phyloP scores from a whole-genome alignment of 2,888 invertebrate species.

The Drosophila merina region DNA sequence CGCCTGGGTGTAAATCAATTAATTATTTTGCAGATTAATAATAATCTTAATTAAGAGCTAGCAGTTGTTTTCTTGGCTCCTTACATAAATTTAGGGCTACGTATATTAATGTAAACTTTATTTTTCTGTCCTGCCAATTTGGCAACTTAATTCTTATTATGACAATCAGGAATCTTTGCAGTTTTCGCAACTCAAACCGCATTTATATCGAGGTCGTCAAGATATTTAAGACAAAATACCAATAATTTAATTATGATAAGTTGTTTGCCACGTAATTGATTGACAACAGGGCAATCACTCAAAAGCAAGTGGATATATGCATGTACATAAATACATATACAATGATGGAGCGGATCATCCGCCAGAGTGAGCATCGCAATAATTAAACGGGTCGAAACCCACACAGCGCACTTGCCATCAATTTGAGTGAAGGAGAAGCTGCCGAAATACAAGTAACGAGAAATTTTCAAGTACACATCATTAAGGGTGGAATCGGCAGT shows the following conservation, averaged over 20 bases:
- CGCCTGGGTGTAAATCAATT: no score
- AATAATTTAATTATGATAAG: constrained; percentile 34
- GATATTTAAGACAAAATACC: not conserved
- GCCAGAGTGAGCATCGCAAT: constrained; percentile 54
- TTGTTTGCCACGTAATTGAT: constrained; percentile 55
- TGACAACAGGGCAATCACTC: constrained; percentile 58
- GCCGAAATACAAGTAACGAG: constrained; percentile 1
- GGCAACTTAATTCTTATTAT: no score
- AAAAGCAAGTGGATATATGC: constrained; percentile 36
- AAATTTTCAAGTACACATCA: constrained; percentile 35
- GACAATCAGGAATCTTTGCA: not conserved
- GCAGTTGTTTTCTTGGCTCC: no score
- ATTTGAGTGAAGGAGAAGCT: constrained; percentile 24
- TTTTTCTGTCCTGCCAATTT: no score
- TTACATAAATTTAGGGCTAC: no score
- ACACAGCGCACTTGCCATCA: not conserved
- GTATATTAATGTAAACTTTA: no score
- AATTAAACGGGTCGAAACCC: constrained; percentile 49
- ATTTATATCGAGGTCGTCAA: constrained; percentile 8
- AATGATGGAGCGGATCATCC: constrained; percentile 35
- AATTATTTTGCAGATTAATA: no score
- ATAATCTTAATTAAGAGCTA: no score
- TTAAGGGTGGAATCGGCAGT: not conserved
- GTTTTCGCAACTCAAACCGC: not conserved
- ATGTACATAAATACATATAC: not conserved